Evolutionary conservation across 1,140 invertebrate genomes (phyloP), one percentile per base, ranked within the genome.

Genomic region (Lycorma delicatula): DNA sequence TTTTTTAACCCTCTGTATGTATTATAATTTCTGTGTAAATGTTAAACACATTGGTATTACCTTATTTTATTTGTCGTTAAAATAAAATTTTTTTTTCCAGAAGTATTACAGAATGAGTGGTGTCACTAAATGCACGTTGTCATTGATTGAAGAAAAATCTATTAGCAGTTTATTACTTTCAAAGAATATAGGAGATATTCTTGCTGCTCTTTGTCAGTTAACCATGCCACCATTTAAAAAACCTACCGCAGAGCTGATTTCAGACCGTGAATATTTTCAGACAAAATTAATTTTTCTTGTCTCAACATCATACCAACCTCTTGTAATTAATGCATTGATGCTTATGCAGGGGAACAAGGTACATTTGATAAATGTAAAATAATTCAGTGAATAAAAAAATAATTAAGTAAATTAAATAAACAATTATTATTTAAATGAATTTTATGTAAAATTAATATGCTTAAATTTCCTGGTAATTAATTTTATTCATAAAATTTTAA

Each of bases 181-280:
- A 16, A 66, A 73, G 51, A 66, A 74, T 66, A 48, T 80, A 13
- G 70, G 69, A 48, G 71, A 76, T 55, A 31, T 87, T 58, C 69
- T 91, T 41, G 79, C 79, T 60, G 77, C 78, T 7, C 68, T 89
- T n/a, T 78, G 86, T 62, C 86, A 88, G 71, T 70, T 89, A 53
- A 75, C 78, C 25, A 79, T 80, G 74, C 82, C 79, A 22, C 81
- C 82, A 54, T 64, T 85, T 23, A 78, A 74, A 50, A 82, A 81
- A 70, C 83, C 82, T 25, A 58, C 31, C 2, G 23, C 1, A 27
- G 6, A 12, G 61, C 68, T 85, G 12, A 68, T 67, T 54, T 55
- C 60, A 26, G 79, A 83, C 29, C 76, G 79, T 66, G 62, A 70
- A 52, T 67, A 72, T 61, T 86, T 81, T 68, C 61, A 70, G 59